Base-by-base conservation (phyloP, 2,113 vertebrate genomes). In the Vireo altiloquus region DNA sequence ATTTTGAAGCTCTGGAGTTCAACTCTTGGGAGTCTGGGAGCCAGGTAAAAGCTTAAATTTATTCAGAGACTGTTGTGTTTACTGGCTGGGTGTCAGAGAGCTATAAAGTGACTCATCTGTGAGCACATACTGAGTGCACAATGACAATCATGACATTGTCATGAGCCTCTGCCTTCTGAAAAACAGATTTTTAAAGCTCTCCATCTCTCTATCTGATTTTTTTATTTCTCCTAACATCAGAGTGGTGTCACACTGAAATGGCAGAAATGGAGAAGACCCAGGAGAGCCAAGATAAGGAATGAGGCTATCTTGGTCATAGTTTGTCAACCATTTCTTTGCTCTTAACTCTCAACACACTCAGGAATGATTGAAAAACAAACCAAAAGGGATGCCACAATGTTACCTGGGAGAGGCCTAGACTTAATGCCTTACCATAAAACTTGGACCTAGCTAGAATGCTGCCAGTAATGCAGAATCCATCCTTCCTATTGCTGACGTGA, bases 401-500 rank as follows among this genome's bases (percentile, higher is more conserved):
- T 57, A 66, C 71, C 47, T 81, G 50, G 7, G 28, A 52, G 79
- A 49, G 10, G n/a, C 42, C 21, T 15, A 35, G 25, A 54, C 35
- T 77, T 75, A 56, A 65, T 49, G 71, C 47, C 95, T 92, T 98
- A 99, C 99, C 99, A 30, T 99, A 99, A 97, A 99, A 99, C 95
- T 98, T 99, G 77, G 99, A 99, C 94, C 98, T 99, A 74, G 99
- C 99, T 22, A 99, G 97, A 97, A 99, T 98, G 96, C 99, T 99
- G 72, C 99, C 99, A 18, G 97, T 98, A 54, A 99, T 98, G 84
- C 98, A 99, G 97, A 99, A 99, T 30, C 99, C 99, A 4, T 99
- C 99, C 84, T 99, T 99, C 83, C 98, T 98, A 95, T 99, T 99
- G 98, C 99, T 99, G 97, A 99, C 92, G 2, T 99, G 98, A 97